Conservation (phyloP, 2,797 vertebrate genomes). For the Hylomyscus alleni region DNA sequence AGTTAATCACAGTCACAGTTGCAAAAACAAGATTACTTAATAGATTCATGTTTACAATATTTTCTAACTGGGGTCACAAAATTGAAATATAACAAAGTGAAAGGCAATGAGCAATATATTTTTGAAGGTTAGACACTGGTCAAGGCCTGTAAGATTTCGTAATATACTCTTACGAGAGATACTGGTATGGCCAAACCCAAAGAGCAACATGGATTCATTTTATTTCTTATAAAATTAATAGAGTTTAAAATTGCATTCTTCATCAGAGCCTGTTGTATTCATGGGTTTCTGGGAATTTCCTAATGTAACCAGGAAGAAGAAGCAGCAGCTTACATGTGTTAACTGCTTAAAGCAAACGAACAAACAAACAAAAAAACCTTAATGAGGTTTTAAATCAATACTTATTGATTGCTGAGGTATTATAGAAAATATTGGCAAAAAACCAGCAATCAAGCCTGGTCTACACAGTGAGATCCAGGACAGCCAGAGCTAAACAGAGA, state of each 20-base stretch:
- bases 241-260: slow-evolving; percentile 13
- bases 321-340: neutral
- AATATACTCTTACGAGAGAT: neutral
- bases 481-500: too few species aligned
- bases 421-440: neutral
- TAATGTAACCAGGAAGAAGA: neutral
- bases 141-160: neutral
- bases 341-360: neutral
- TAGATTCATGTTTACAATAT: neutral
- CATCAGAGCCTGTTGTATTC: neutral
- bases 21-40: slow-evolving; percentile 39
- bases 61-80: neutral
- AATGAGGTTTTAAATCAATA: neutral
- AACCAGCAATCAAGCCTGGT: neutral
- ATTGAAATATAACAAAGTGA: slow-evolving; percentile 20
- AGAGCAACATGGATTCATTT: neutral
- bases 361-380: neutral
- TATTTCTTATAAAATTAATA: neutral
- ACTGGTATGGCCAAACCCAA: neutral
- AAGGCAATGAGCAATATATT: neutral
- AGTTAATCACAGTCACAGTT: neutral
- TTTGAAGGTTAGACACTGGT: neutral
- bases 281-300: neutral
- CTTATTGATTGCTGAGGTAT: neutral
- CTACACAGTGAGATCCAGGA: too few species aligned